Base-by-base conservation (phyloP, 1,140 invertebrate genomes). In the Tyrophagus putrescentiae region DNA sequence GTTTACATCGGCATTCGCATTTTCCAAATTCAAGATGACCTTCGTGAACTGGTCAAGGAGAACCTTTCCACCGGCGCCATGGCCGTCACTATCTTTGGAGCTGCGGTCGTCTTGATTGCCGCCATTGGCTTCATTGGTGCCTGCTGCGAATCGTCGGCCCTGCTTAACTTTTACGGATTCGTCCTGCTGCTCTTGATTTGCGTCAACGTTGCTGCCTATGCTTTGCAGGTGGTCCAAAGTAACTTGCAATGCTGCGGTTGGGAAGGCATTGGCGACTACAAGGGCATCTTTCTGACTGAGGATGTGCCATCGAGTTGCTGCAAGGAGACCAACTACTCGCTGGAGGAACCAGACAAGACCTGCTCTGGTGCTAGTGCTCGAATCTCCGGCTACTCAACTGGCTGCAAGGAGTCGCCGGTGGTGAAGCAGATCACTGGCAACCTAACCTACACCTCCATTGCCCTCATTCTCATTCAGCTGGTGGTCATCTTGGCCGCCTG, bases 391-490 rank as follows among this genome's bases (percentile, higher is more conserved):
- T 33, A 34, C 27, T n/a, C 4, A 1, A 1, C 13, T 54, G 52
- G 52, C 1, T 54, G 52, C 25, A 54, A 54, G 27, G 27, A 54
- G 21, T 54, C 52, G 25, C 52, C 52, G 21, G n/a, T 31, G 7
- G 39, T 54, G 21, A 11, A 54, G 27, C 4, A 2, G 21, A 11
- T 27, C 13, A 27, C 25, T 2, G 52, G 52, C 21, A 11, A 13
- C 2, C 21, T 54, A 23, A 54, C 52, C n/a, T 54, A 54, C 25
- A 27, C 52, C 1, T 2, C 52, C 13, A 34, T 34, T 54, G 52
- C 52, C n/a, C 27, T 54, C 4, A 31, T 54, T 32, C 52, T 54
- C 3, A 3, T 54, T 32, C 25, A 31, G 27, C 39, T 54, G 25
- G 28, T 54, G 4, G 52, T 54, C 13, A 31, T 54, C 1, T 25